Conservation (phyloP, 2,888 invertebrate genomes). For the Sialis lutaria region DNA sequence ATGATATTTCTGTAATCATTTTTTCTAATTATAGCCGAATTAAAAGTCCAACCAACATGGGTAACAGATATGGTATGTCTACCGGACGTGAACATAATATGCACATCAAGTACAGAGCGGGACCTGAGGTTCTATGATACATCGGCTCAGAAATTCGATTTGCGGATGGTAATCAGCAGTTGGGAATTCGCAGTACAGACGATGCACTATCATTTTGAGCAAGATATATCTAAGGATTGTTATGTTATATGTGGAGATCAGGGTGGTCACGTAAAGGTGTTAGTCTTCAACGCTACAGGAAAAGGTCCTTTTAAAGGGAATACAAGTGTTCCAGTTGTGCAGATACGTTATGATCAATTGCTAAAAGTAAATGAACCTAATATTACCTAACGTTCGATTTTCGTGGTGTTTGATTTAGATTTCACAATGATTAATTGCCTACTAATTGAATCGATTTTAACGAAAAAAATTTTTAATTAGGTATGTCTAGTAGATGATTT, state of each 20-base stretch:
- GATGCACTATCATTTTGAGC: conserved; percentile 42
- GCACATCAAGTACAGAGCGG: conserved; percentile 58
- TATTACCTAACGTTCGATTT: not conserved
- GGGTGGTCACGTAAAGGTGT: conserved; percentile 47
- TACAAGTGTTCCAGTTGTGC: conserved; percentile 38
- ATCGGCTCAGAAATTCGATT: conserved; percentile 51
- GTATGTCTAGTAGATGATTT: no score
- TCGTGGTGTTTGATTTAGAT: no score
- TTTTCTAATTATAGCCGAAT: conserved; percentile 26
- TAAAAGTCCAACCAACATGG: conserved; percentile 47
- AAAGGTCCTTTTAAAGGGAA: conserved; percentile 55
- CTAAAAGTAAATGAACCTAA: conserved; percentile 22
- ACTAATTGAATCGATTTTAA: no score
- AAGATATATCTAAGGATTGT: conserved; percentile 35
- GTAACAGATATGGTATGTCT: conserved; percentile 56
- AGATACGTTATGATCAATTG: conserved; percentile 38
- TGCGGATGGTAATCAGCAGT: conserved; percentile 50
- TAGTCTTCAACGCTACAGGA: conserved; percentile 40
- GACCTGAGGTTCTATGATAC: conserved; percentile 70
- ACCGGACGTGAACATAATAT: conserved; percentile 61
- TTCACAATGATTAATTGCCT: no score
- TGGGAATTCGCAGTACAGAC: conserved; percentile 37
- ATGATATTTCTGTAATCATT: not conserved
- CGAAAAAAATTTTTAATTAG: no score
- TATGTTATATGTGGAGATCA: conserved; percentile 57